Conservation (phyloP, 2,888 invertebrate genomes). For the Volucella zonaria region DNA sequence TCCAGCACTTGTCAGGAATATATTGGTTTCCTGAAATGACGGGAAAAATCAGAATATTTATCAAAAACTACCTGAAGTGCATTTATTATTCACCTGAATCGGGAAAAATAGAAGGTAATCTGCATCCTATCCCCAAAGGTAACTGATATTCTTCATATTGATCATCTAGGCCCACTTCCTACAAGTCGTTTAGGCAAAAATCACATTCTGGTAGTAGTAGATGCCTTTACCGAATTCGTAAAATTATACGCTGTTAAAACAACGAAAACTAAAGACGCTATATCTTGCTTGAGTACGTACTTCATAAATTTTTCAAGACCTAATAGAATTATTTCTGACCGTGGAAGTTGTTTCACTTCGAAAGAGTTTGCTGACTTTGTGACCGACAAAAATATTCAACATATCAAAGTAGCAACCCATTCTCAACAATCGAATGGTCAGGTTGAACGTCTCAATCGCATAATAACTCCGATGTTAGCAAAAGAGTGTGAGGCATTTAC, state of each 20-base stretch:
- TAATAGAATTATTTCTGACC: constrained; percentile 34
- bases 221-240: constrained; percentile 39
- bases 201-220: constrained; percentile 31
- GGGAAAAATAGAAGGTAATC: too few relatives aligned
- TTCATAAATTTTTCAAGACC: constrained; percentile 33
- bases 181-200: constrained; percentile 24
- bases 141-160: too few relatives aligned
- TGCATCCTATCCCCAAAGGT: too few relatives aligned
- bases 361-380: constrained; percentile 38
- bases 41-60: too few relatives aligned
- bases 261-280: constrained; percentile 32
- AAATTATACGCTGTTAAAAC: constrained; percentile 40
- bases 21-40: too few relatives aligned
- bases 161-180: too few relatives aligned
- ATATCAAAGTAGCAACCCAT: constrained; percentile 49
- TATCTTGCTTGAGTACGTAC: constrained; percentile 33
- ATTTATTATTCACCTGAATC: too few relatives aligned
- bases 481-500: constrained; percentile 32
- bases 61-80: too few relatives aligned
- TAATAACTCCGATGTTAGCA: constrained; percentile 38
- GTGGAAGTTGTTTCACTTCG: constrained; percentile 47
- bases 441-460: constrained; percentile 39
- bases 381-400: constrained; percentile 34
- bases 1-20: too few relatives aligned
- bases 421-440: constrained; percentile 39